A percentile compares a stretch with the other conserved stretches of the same genome.
These are phyloP conservation scores for Paracentrotus lividus DNA, from an alignment of 53 echinoderm and acorn worm genomes.

Conservation along the genomic window DNA sequence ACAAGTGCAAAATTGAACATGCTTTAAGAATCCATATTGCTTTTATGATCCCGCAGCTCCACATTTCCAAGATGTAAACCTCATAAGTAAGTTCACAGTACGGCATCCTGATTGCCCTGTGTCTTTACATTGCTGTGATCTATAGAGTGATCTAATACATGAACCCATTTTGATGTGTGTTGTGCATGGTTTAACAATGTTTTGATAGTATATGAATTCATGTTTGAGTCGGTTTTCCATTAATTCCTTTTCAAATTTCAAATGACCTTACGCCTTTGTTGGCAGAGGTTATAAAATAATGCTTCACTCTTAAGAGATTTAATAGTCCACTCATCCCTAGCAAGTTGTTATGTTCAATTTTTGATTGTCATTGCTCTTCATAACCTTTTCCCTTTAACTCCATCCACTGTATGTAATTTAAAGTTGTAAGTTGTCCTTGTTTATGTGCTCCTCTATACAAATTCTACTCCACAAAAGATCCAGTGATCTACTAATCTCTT, in stretches of 20 bases:
- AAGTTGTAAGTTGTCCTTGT: not conserved
- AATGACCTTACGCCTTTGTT: too few relatives aligned
- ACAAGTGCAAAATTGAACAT: not conserved
- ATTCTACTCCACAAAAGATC: not conserved
- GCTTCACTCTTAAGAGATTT: not conserved
- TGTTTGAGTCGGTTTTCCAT: not conserved
- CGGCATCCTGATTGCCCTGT: constrained; percentile 38
- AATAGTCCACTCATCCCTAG: not conserved
- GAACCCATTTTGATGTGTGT: not conserved
- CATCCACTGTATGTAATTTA: not conserved
- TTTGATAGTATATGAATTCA: not conserved
- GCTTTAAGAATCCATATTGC: not conserved
- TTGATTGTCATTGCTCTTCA: not conserved
- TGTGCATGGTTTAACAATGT: not conserved
- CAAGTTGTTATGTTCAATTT: not conserved
- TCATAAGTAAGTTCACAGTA: constrained; percentile 61
- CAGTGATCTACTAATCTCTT: not conserved
- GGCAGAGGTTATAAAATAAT: too few relatives aligned
- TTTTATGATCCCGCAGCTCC: constrained; percentile 25
- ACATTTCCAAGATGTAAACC: constrained; percentile 54
- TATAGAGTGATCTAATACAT: not conserved
- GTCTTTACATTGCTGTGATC: constrained; percentile 12
- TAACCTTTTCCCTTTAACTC: not conserved
- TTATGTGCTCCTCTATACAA: not conserved
- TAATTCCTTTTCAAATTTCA: too few relatives aligned